Evolutionary conservation across 2,113 vertebrate genomes (phyloP).

Genomic region (Chitala chitala): DNA sequence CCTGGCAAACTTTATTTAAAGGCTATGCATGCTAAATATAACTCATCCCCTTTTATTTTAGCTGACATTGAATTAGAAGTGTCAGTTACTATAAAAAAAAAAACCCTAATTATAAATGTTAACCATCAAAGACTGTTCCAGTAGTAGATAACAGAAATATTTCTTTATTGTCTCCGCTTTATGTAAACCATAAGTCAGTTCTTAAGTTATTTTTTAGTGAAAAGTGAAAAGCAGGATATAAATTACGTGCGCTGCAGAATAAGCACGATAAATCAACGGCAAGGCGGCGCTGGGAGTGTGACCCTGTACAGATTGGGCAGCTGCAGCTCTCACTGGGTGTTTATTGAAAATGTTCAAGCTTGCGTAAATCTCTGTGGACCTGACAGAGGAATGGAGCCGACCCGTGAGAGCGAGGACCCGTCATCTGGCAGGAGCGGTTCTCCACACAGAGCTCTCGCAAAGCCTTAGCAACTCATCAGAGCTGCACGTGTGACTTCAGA

Average conservation of each 20-base stretch:
- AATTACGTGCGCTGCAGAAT: not conserved
- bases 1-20: too few species aligned
- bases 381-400: constrained; percentile 14
- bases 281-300: not conserved
- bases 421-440: not conserved
- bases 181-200: constrained; percentile 6
- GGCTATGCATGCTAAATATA: not conserved
- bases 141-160: not conserved
- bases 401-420: not conserved
- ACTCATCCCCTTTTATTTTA: constrained; percentile 30
- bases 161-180: not conserved
- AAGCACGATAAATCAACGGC: constrained; percentile 1
- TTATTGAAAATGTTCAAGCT: too few species aligned
- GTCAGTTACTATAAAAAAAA: constrained; percentile 28
- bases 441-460: not conserved
- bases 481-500: not conserved
- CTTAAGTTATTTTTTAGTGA: not conserved
- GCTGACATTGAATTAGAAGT: constrained; percentile 30
- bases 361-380: not conserved
- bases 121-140: constrained; percentile 26
- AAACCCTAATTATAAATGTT: constrained; percentile 25
- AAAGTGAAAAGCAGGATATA: constrained; percentile 10
- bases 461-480: not conserved
- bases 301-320: not conserved
- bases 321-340: not conserved